phyloP scores from a whole-genome alignment of 2,888 invertebrate species.

The Cephus pulcher region DNA sequence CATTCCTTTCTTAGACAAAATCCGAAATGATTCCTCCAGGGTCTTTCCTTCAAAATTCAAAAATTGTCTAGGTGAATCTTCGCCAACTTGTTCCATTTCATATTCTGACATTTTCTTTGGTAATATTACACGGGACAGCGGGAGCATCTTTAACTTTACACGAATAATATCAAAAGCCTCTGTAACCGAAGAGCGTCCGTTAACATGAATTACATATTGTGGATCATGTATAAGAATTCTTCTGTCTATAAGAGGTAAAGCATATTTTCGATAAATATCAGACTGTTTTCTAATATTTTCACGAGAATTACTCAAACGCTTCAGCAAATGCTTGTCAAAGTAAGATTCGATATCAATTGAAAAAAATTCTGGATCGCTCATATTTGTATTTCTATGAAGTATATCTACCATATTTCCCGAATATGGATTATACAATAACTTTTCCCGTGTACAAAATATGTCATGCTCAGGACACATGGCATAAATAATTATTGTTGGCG shows the following conservation, averaged over 20 bases:
- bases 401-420: slow-evolving; percentile 48
- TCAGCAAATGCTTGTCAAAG: slow-evolving; percentile 66
- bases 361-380: slow-evolving; percentile 63
- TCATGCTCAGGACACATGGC: slow-evolving; percentile 70
- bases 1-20: slow-evolving; percentile 48
- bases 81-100: slow-evolving; percentile 12
- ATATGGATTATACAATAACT: slow-evolving; percentile 55
- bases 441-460: slow-evolving; percentile 64
- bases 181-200: slow-evolving; percentile 68
- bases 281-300: slow-evolving; percentile 67
- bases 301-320: slow-evolving; percentile 67
- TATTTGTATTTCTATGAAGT: slow-evolving; percentile 42
- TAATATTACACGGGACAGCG: slow-evolving; percentile 57
- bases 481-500: slow-evolving; percentile 71
- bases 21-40: slow-evolving; percentile 57
- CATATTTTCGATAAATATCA: slow-evolving; percentile 67
- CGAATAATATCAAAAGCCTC: slow-evolving; percentile 69
- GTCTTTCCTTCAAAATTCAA: slow-evolving; percentile 43
- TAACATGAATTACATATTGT: slow-evolving; percentile 71
- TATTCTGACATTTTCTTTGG: slow-evolving; percentile 52
- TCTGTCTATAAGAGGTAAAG: slow-evolving; percentile 68
- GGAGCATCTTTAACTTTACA: slow-evolving; percentile 64
- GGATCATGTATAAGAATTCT: slow-evolving; percentile 70
- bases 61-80: slow-evolving; percentile 14
- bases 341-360: slow-evolving; percentile 48